These are phyloP conservation scores for Ataeniobius toweri DNA, from an alignment of 2,797 vertebrate species.

Conservation along the genomic window DNA sequence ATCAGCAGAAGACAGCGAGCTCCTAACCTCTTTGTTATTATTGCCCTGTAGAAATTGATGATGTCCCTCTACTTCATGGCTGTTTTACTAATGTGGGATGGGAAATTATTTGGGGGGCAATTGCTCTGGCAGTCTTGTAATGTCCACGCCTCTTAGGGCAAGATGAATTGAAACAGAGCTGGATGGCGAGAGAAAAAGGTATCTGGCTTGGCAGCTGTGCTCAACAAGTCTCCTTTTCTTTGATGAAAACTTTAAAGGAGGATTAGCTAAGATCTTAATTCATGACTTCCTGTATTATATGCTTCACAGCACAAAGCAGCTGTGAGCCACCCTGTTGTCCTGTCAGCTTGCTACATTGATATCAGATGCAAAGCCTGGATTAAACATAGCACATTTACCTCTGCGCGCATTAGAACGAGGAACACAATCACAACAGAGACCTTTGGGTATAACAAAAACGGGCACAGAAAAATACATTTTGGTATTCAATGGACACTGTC, in stretches of 20 bases:
- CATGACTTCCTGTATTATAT: conserved; percentile 31
- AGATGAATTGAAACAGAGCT: conserved; percentile 50
- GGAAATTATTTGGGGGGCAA: conserved; percentile 64
- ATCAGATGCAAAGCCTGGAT: conserved; percentile 50
- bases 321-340: conserved; percentile 26
- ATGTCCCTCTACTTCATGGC: conserved; percentile 69
- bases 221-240: conserved; percentile 42
- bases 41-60: conserved; percentile 73
- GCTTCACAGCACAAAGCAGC: conserved; percentile 27
- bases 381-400: conserved; percentile 26
- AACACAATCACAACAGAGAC: conserved; percentile 39
- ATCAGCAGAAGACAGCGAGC: conserved; percentile 50
- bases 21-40: conserved; percentile 66
- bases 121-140: conserved; percentile 56
- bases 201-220: conserved; percentile 18
- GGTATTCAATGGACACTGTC: conserved; percentile 64
- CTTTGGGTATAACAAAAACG: conserved; percentile 46
- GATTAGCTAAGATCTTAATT: conserved; percentile 35
- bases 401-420: conserved; percentile 35
- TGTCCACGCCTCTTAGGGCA: conserved; percentile 58
- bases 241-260: conserved; percentile 47
- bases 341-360: conserved; percentile 35
- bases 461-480: conserved; percentile 52
- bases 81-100: conserved; percentile 66
- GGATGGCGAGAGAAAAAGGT: conserved; percentile 36